Evolutionary conservation across 2,888 invertebrate genomes (phyloP).

Genomic region (Temnothorax rugatulus): DNA sequence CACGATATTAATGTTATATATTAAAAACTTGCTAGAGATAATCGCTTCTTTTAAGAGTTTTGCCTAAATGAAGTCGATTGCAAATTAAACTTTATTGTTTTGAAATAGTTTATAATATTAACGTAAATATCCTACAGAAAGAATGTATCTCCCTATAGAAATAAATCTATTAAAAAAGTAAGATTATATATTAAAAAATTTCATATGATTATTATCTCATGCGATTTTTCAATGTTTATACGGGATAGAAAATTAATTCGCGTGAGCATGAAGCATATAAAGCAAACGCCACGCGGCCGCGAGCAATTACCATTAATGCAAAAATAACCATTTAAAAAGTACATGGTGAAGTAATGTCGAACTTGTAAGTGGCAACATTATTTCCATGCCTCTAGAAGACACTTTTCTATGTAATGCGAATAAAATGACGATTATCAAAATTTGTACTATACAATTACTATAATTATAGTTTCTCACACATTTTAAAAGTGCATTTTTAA

Average conservation of each 20-base stretch:
- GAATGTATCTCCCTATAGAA: too few relatives aligned
- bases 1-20: background rate
- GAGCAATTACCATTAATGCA: conserved; percentile 46
- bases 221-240: conserved; percentile 36
- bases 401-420: conserved; percentile 13
- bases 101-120: background rate
- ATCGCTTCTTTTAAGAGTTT: background rate
- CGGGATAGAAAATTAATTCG: conserved; percentile 33
- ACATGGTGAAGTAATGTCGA: background rate
- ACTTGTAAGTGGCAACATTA: conserved; percentile 35
- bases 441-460: conserved; percentile 25
- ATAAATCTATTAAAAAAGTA: conserved; percentile 5
- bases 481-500: background rate
- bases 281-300: conserved; percentile 5
- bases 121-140: background rate
- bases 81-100: background rate
- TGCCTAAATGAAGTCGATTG: background rate
- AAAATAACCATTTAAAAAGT: conserved; percentile 48
- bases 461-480: background rate
- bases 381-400: background rate
- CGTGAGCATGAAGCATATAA: background rate
- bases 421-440: conserved; percentile 24
- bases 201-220: background rate
- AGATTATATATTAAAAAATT: conserved; percentile 18
- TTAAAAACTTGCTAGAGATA: background rate